Evolutionary conservation across 2,113 vertebrate genomes (phyloP), one percentile per base, ranked within the genome.

Genomic region (Chaetodon auriga): DNA sequence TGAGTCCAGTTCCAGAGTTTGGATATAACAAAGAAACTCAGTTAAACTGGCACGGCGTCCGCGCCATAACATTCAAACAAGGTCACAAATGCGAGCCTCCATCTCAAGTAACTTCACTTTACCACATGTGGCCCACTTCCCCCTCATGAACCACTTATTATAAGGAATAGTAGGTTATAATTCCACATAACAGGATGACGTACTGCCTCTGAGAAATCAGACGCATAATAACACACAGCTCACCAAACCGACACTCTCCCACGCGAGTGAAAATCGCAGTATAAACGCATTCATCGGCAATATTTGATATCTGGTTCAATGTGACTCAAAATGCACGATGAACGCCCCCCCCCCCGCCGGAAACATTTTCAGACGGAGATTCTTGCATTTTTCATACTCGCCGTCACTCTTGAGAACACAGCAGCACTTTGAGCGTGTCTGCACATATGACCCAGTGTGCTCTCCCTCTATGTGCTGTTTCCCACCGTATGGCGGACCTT

Each of bases 1-100:
- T 68, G 89, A 57, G 81, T 93, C 68, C 60, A 36, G 87, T 93
- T 92, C 92, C 91, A 90, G 88, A 91, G 64, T 82, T 62, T 81
- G 78, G 80, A 84, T 43, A 53, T 54, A 66, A 90, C 84, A 81
- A 83, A 92, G 81, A 87, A 89, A 82, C 82, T 70, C 53, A 46
- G 72, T 72, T 54, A 30, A 82, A 71, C 19, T 81, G 75, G 80
- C 79, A 35, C 13, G 6, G 12, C 14, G 38, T 82, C 78, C 25
- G 30, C 6, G 73, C 75, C 43, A 78, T 21, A 21, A 81, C 87
- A 74, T 78, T 84, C 81, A 90, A 83, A 90, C 84, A 87, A 83
- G 86, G 86, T 82, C 86, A 82, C 64, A 76, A 49, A 82, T 86
- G 76, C 61, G 68, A 75, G 60, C 78, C 80, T 73, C 51, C 81